These are phyloP conservation scores for Parnassius mnemosyne DNA, from an alignment of 2,888 invertebrate species.

Conservation along the genomic window DNA sequence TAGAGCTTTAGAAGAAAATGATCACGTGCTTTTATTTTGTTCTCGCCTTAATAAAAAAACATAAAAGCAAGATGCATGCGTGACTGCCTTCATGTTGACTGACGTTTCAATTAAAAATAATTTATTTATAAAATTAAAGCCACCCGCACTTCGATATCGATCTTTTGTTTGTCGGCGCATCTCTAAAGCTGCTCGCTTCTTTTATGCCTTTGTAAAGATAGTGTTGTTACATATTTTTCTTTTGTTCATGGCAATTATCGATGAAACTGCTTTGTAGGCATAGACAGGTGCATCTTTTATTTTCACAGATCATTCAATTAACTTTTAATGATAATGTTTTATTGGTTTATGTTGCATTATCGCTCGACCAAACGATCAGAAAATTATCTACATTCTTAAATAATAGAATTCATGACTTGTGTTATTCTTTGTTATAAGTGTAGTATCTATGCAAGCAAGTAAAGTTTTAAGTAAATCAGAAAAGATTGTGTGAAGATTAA, in stretches of 20 bases:
- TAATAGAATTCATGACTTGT: no score
- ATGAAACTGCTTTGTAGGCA: constrained; percentile 31
- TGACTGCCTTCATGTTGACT: constrained; percentile 35
- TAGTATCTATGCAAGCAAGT: no score
- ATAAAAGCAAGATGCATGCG: constrained; percentile 28
- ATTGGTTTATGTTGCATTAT: constrained; percentile 31
- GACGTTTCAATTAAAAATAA: constrained; percentile 48
- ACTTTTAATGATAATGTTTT: constrained; percentile 37
- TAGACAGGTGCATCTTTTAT: constrained; percentile 32
- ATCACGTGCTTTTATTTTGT: constrained; percentile 12
- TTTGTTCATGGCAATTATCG: constrained; percentile 43
- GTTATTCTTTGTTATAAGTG: no score
- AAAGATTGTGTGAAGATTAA: no score
- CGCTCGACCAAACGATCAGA: constrained; percentile 11
- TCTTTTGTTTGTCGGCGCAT: constrained; percentile 43
- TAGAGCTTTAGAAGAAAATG: constrained; percentile 8
- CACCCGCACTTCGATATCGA: constrained; percentile 41
- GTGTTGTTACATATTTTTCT: constrained; percentile 40
- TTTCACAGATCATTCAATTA: constrained; percentile 40
- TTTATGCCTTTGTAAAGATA: constrained; percentile 32
- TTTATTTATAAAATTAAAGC: constrained; percentile 42
- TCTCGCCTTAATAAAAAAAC: constrained; percentile 26
- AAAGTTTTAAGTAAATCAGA: no score
- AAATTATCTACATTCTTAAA: no score
- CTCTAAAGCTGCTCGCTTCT: constrained; percentile 31